phyloP scores from a whole-genome alignment of 2,797 vertebrate genomes.

The Hoplostethus atlanticus region DNA sequence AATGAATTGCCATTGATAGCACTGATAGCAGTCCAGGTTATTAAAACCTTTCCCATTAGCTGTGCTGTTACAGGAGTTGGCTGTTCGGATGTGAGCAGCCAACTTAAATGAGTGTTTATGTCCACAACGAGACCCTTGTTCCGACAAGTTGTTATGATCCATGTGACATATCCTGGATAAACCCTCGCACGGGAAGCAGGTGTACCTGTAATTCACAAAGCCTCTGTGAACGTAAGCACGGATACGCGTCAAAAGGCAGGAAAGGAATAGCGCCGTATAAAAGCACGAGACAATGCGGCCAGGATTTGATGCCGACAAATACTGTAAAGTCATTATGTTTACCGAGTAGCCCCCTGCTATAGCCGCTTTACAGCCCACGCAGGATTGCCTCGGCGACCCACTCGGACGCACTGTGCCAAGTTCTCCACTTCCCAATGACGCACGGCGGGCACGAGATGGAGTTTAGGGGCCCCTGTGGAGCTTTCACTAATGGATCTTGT shows the following conservation, averaged over 20 bases:
- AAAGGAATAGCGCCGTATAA: slow-evolving; percentile 47
- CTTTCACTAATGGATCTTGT: slow-evolving; percentile 19
- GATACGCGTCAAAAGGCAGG: slow-evolving; percentile 66
- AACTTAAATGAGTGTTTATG: slow-evolving; percentile 13
- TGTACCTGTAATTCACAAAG: slow-evolving; percentile 42
- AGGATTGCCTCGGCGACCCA: slow-evolving; percentile 29
- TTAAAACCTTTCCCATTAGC: slow-evolving; percentile 53
- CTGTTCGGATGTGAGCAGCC: neutral
- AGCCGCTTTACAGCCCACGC: slow-evolving; percentile 21
- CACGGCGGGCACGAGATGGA: slow-evolving; percentile 42
- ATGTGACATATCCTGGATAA: slow-evolving; percentile 55
- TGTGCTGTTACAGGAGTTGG: neutral
- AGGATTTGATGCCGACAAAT: slow-evolving; percentile 32
- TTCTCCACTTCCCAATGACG: slow-evolving; percentile 68
- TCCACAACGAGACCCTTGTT: neutral
- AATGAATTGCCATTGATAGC: slow-evolving; percentile 48
- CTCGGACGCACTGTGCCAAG: slow-evolving; percentile 41
- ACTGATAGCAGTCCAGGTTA: slow-evolving; percentile 26
- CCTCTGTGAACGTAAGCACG: slow-evolving; percentile 31
- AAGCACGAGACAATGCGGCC: slow-evolving; percentile 66
- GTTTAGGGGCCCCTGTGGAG: slow-evolving; percentile 47
- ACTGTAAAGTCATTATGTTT: slow-evolving; percentile 44
- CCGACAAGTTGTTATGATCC: slow-evolving; percentile 37
- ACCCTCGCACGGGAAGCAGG: slow-evolving; percentile 54
- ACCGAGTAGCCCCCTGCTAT: neutral